phyloP scores from a whole-genome alignment of 1,140 invertebrate genomes.

The Aphelinus certus region DNA sequence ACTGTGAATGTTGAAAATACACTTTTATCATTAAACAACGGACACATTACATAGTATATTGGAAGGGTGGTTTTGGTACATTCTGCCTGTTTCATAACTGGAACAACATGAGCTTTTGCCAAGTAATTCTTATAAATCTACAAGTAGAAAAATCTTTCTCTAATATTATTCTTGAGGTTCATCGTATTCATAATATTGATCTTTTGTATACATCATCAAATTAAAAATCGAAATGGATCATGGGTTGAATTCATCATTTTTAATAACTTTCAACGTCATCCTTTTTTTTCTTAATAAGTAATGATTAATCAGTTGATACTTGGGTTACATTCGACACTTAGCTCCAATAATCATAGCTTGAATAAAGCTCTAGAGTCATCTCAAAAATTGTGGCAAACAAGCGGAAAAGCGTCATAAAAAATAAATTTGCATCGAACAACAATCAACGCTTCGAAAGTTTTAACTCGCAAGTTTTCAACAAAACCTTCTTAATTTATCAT shows the following conservation, averaged over 20 bases:
- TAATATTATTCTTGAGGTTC: background rate
- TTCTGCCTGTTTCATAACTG: conserved; percentile 9
- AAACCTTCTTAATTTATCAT: conserved; percentile 1
- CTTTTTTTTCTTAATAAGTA: background rate
- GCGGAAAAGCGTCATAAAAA: conserved; percentile 32
- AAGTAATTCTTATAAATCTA: conserved; percentile 20
- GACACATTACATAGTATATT: conserved; percentile 22
- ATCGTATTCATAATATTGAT: background rate
- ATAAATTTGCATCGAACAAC: conserved; percentile 33
- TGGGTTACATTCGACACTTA: too few species aligned
- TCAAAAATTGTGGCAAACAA: conserved; percentile 16
- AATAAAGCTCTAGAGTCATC: background rate
- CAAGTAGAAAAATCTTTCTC: conserved; percentile 20
- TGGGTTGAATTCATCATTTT: background rate
- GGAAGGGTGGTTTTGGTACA: conserved; percentile 34
- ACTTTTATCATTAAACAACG: conserved; percentile 35
- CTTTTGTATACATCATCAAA: background rate
- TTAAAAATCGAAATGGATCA: conserved; percentile 5
- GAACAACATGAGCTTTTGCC: conserved; percentile 25
- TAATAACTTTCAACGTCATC: conserved; percentile 19
- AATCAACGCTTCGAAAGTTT: conserved; percentile 25
- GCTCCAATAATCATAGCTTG: too few species aligned
- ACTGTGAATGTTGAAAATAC: conserved; percentile 37
- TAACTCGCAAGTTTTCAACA: conserved; percentile 8
- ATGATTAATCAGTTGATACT: too few species aligned